phyloP scores from a whole-genome alignment of 2,888 invertebrate species.

The Caenorhabditis sp. region DNA sequence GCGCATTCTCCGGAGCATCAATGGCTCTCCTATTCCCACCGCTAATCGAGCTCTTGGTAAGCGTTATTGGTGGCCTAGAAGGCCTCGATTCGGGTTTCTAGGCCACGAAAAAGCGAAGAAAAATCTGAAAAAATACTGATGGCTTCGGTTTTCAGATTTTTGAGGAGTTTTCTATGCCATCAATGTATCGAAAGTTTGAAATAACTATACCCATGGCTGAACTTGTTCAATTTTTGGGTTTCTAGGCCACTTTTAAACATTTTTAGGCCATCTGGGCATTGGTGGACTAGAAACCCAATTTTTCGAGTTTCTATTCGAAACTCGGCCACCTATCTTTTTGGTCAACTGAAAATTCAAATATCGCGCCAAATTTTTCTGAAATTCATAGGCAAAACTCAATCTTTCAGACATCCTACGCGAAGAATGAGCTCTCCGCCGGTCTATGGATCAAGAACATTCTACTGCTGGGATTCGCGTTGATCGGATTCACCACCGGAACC shows the following conservation, averaged over 20 bases:
- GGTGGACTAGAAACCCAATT: background rate
- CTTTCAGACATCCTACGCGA: conserved; percentile 74
- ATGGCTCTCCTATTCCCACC: conserved; percentile 93
- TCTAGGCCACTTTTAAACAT: no score
- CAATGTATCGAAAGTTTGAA: background rate
- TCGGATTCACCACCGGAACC: conserved; percentile 82
- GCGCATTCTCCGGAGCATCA: conserved; percentile 92
- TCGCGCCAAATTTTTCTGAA: no score
- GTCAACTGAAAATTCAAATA: no score
- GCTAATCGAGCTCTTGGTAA: conserved; percentile 89
- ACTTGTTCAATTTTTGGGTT: no score
- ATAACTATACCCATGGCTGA: no score
- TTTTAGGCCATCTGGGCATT: background rate
- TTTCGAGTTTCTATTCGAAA: background rate
- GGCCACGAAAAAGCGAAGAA: background rate
- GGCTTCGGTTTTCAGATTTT: no score
- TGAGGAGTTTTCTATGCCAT: background rate
- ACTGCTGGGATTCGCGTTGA: conserved; percentile 77
- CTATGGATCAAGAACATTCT: conserved; percentile 77
- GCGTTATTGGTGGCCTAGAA: conserved; percentile 6
- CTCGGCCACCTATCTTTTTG: background rate
- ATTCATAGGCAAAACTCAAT: background rate
- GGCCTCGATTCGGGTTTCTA: no score
- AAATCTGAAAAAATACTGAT: no score
- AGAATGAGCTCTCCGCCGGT: conserved; percentile 66